A percentile compares a stretch with the other conserved stretches of the same genome.
phyloP scores from a whole-genome alignment of 2,888 invertebrate genomes.

The Hirtodrosophila cameraria region DNA sequence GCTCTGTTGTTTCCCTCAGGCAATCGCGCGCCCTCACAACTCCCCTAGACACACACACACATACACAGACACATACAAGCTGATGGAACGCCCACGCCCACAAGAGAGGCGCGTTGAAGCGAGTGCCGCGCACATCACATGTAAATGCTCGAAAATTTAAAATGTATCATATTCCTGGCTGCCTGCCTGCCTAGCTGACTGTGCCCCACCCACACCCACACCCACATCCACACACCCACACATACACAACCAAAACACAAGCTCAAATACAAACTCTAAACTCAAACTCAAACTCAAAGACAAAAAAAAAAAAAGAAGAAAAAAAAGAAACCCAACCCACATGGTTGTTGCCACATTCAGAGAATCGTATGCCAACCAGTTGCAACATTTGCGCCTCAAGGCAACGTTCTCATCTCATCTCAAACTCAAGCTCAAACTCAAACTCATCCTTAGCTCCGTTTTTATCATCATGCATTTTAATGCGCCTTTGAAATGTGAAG shows the following conservation, averaged over 20 bases:
- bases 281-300: too few species aligned
- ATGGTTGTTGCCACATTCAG: conserved; percentile 27
- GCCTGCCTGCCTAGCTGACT: neutral
- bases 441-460: conserved; percentile 31
- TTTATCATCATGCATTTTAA: conserved; percentile 73
- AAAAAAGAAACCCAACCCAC: conserved; percentile 8
- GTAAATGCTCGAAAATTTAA: conserved; percentile 61
- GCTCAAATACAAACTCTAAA: neutral
- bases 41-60: neutral
- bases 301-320: too few species aligned
- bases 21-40: neutral
- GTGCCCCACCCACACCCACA: conserved; percentile 15
- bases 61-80: conserved; percentile 1
- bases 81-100: conserved; percentile 54
- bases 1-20: too few species aligned
- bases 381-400: conserved; percentile 51
- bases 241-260: conserved; percentile 7
- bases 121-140: conserved; percentile 26
- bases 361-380: conserved; percentile 54
- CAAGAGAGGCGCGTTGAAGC: conserved; percentile 23
- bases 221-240: neutral
- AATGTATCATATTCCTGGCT: conserved; percentile 60
- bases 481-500: conserved; percentile 78
- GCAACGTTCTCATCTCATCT: conserved; percentile 30
- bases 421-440: neutral